Base-by-base conservation (phyloP, 2,888 invertebrate genomes). In the Cryptophagus acutangulus region DNA sequence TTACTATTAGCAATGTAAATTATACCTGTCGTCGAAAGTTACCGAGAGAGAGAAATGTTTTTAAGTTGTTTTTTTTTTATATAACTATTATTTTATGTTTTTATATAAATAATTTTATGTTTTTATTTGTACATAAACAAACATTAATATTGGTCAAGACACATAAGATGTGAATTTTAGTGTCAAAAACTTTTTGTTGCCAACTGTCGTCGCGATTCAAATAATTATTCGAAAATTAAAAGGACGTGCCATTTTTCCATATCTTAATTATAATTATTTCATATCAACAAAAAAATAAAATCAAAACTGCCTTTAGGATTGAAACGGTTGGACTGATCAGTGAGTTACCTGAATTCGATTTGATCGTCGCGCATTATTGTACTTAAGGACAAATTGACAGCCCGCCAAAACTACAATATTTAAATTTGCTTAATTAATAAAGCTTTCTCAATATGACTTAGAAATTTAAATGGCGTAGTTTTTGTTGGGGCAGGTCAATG, bases 1-100 rank as follows among this genome's bases (percentile, higher is more conserved):
- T 62, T 61, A 58, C 55, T 57, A 59, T 52, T 12, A 12, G 12
- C 3, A 26, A 26, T 26, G 26, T 26, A 57, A 51, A 52, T 49
- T 55, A 49, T 38, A 42, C 40, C 43, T 42, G 38, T 48, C 45
- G 29, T n/a, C n/a, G 41, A 33, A 50, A 18, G 17, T 31, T 31
- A 31, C 31, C 31, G 13, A 31, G 12, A 31, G 8, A 31, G 16
- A 6, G n/a, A 8, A 8, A 8, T 20, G 24, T 20, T 20, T 20
- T 20, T 20, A n/a, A 8, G n/a, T 20, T 8, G 24, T 20, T 20
- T 31, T 31, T 31, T 26, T 26, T 26, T 6, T 4, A n/a, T 26
- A 8, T 26, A 26, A 26, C 12, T 26, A 12, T 36, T 26, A 33
- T 26, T 41, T 15, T 31, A 18, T 24, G 20, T 39, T 17, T 17